A percentile compares a stretch with the other conserved stretches of the same genome.
Evolutionary conservation across 2,888 invertebrate genomes (phyloP).

Genomic region (Hypolimnas misippus): DNA sequence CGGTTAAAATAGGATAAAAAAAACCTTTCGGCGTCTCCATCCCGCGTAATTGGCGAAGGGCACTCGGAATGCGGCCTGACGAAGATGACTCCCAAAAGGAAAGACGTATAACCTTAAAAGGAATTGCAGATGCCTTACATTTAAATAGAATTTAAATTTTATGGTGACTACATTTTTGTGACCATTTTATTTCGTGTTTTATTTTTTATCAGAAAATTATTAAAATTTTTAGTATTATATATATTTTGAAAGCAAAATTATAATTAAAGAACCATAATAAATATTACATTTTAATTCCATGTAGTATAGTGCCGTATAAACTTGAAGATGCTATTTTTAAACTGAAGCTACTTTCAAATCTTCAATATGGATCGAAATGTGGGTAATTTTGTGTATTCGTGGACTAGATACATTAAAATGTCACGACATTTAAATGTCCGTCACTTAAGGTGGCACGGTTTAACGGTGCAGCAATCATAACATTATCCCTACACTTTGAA

Average conservation of each 20-base stretch:
- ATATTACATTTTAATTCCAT: not conserved
- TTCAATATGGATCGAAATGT: conserved; percentile 53
- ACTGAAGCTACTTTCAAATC: conserved; percentile 34
- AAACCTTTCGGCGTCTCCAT: conserved; percentile 65
- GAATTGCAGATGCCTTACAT: conserved; percentile 61
- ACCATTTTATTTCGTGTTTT: conserved; percentile 29
- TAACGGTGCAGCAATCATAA: conserved; percentile 58
- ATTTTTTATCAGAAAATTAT: conserved; percentile 14
- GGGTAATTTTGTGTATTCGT: conserved; percentile 52
- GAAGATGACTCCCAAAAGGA: conserved; percentile 74
- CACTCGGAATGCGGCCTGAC: conserved; percentile 71
- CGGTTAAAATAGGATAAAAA: conserved; percentile 65
- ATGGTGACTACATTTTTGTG: conserved; percentile 46
- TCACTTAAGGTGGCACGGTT: conserved; percentile 43
- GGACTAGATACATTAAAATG: conserved; percentile 53
- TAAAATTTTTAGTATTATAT: conserved; percentile 5
- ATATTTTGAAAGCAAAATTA: not conserved
- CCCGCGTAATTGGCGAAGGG: conserved; percentile 73
- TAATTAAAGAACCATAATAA: not conserved
- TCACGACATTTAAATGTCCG: conserved; percentile 51
- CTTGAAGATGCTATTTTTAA: conserved; percentile 6
- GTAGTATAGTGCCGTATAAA: not conserved
- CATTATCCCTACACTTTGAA: conserved; percentile 57
- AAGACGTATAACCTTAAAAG: conserved; percentile 64
- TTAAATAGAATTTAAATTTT: conserved; percentile 71